Evolutionary conservation across 2,888 invertebrate species (phyloP).

Genomic region (Nephrocerus scutellatus): DNA sequence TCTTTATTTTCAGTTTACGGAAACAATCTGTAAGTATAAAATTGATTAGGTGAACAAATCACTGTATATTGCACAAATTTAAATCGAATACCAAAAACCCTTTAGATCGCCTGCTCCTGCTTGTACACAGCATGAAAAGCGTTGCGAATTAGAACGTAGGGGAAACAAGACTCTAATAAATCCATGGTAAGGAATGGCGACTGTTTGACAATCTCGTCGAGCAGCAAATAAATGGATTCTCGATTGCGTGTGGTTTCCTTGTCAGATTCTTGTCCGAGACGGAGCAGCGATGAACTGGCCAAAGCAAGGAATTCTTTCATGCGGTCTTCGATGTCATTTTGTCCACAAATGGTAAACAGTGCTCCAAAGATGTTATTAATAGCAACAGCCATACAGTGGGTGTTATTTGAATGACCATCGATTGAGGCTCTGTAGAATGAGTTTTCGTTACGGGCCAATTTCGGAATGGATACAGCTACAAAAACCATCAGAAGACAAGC

Average conservation of each 20-base stretch:
- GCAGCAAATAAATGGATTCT: slow-evolving; percentile 91
- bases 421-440: slow-evolving; percentile 82
- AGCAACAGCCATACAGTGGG: slow-evolving; percentile 95
- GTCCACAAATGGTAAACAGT: slow-evolving; percentile 90
- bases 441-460: slow-evolving; percentile 82
- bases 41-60: no score
- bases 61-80: no score
- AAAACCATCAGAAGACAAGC: slow-evolving; percentile 98
- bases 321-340: slow-evolving; percentile 92
- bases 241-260: slow-evolving; percentile 89
- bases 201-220: slow-evolving; percentile 97
- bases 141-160: slow-evolving; percentile 94
- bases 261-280: slow-evolving; percentile 92
- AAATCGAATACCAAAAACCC: no score
- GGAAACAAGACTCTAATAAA: slow-evolving; percentile 96
- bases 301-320: slow-evolving; percentile 93
- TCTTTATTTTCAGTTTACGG: no score
- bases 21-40: no score
- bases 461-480: slow-evolving; percentile 94
- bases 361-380: slow-evolving; percentile 95
- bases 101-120: no score
- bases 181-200: slow-evolving; percentile 99
- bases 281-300: slow-evolving; percentile 89
- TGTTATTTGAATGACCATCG: slow-evolving; percentile 96
- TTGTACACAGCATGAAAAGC: slow-evolving; percentile 96